Conservation (phyloP, 2,113 vertebrate species). For the Melozone crissalis region DNA sequence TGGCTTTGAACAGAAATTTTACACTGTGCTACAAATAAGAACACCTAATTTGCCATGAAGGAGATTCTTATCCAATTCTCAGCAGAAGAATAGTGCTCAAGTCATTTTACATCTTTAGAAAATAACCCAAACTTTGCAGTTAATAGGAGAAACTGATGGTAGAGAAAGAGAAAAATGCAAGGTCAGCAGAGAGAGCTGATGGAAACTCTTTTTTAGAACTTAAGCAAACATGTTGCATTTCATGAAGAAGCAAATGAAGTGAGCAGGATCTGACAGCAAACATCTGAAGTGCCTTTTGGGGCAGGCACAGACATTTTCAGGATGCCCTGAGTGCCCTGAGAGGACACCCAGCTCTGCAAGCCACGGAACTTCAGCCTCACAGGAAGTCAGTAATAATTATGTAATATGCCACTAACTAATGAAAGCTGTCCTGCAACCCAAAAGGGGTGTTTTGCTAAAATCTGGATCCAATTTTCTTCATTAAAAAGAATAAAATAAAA, state of each 20-base stretch:
- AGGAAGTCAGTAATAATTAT: conserved; percentile 56
- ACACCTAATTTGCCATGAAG: neutral
- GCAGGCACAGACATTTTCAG: neutral
- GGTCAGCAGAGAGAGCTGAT: conserved; percentile 6
- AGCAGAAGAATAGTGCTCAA: neutral
- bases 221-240: neutral
- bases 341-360: neutral
- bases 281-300: neutral
- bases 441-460: conserved; percentile 32
- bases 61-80: neutral
- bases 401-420: conserved; percentile 55
- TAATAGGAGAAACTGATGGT: conserved; percentile 30
- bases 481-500: neutral
- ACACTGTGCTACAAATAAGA: neutral
- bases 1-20: neutral
- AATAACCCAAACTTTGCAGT: conserved; percentile 4
- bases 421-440: conserved; percentile 42
- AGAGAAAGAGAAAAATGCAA: neutral
- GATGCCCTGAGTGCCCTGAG: neutral
- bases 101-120: conserved; percentile 10
- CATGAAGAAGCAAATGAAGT: neutral
- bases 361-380: neutral
- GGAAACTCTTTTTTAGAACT: conserved; percentile 10
- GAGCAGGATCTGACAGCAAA: neutral
- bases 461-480: conserved; percentile 68